Conservation (phyloP, 2,888 invertebrate genomes). For the Linnaemya vulpina region DNA sequence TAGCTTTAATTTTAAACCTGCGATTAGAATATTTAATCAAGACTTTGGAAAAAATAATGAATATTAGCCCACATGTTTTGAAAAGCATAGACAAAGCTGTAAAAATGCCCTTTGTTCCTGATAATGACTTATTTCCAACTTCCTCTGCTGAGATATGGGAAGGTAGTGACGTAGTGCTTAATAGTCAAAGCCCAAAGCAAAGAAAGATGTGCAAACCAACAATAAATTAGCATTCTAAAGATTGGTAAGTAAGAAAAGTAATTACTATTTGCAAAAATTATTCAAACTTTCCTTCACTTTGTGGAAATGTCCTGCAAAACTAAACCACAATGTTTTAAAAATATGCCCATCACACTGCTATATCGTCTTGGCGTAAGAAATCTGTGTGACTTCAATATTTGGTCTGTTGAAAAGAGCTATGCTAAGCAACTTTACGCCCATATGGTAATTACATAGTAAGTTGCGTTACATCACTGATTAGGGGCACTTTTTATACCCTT, state of each 20-base stretch:
- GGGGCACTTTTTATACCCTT: no score
- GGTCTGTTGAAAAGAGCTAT: no score
- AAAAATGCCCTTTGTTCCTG: constrained; percentile 57
- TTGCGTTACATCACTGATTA: no score
- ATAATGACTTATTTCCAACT: constrained; percentile 51
- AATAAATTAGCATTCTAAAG: not conserved
- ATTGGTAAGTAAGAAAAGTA: not conserved
- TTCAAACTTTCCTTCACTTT: not conserved
- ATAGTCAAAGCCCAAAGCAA: constrained; percentile 45
- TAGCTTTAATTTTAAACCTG: constrained; percentile 76
- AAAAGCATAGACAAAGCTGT: constrained; percentile 60
- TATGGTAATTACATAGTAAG: no score
- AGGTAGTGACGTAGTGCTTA: constrained; percentile 12
- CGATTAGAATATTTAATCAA: constrained; percentile 73
- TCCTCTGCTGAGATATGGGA: constrained; percentile 6
- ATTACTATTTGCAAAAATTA: not conserved
- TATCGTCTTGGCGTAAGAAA: no score
- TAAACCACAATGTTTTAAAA: no score
- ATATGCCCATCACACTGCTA: no score
- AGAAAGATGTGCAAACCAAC: not conserved
- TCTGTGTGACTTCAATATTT: no score
- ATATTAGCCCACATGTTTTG: constrained; percentile 70
- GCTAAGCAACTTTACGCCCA: no score
- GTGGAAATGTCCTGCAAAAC: not conserved
- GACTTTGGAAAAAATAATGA: constrained; percentile 74